These are phyloP conservation scores for Chrysopilus asiliformis DNA, from an alignment of 2,888 invertebrate species.

Conservation along the genomic window DNA sequence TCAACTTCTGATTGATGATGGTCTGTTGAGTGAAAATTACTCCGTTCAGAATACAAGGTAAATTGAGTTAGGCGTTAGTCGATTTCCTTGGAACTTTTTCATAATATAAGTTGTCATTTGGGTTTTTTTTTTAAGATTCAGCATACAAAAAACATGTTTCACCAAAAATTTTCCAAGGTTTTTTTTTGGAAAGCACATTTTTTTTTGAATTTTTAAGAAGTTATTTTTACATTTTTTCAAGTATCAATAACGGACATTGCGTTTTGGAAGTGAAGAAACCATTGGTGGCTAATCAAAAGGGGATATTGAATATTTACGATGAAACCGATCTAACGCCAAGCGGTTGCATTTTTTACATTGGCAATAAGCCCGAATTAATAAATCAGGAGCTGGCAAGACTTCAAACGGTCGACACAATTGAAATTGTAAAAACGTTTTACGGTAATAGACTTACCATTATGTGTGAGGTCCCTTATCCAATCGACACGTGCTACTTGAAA, in stretches of 20 bases:
- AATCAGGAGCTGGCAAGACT: too few species aligned
- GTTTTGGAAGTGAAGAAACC: neutral
- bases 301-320: neutral
- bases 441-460: neutral
- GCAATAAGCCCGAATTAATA: neutral
- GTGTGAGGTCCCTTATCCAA: neutral
- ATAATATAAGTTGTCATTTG: too few species aligned
- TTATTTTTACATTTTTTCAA: too few species aligned
- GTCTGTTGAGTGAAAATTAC: neutral
- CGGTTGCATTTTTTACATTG: neutral
- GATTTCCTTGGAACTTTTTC: too few species aligned
- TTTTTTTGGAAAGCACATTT: too few species aligned
- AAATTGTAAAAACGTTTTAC: neutral
- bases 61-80: too few species aligned
- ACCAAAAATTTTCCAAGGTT: too few species aligned
- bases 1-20: neutral
- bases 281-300: neutral
- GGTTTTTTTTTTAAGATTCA: too few species aligned
- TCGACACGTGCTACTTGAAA: neutral
- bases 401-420: neutral
- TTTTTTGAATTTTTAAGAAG: too few species aligned
- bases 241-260: neutral
- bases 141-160: too few species aligned
- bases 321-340: neutral
- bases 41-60: neutral